Evolutionary conservation across 2,797 vertebrate species (phyloP).

Genomic region (Emys orbicularis): DNA sequence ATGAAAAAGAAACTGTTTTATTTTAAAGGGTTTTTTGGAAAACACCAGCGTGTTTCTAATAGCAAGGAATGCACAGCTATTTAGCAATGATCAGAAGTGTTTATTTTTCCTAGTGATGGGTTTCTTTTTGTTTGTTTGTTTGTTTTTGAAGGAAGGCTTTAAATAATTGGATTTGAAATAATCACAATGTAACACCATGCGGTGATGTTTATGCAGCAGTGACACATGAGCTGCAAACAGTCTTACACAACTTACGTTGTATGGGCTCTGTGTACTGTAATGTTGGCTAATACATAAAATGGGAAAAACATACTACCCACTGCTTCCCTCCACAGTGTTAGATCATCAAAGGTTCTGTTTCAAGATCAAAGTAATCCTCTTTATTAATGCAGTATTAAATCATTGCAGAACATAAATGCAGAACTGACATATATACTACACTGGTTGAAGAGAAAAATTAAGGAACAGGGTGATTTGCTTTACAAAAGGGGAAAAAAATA

Average conservation of each 20-base stretch:
- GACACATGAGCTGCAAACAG: neutral
- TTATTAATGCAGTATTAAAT: neutral
- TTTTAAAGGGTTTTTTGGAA: neutral
- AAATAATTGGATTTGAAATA: neutral
- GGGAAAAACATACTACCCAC: neutral
- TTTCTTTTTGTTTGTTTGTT: neutral
- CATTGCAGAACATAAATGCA: neutral
- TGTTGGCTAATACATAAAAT: neutral
- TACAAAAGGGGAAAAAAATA: neutral
- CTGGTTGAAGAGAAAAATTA: neutral
- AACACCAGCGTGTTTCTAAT: neutral
- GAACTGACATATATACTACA: neutral
- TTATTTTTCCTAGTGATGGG: neutral
- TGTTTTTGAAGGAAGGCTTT: neutral
- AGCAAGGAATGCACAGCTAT: neutral
- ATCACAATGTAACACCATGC: neutral
- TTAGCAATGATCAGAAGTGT: neutral
- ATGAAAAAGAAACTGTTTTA: neutral
- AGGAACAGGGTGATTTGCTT: neutral
- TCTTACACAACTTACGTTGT: neutral
- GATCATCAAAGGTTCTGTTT: neutral
- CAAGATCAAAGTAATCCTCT: constrained; percentile 18
- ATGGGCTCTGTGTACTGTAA: neutral
- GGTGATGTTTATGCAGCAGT: neutral
- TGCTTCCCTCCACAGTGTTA: neutral